phyloP scores from a whole-genome alignment of 2,113 vertebrate species.

The Pampusana beccarii region DNA sequence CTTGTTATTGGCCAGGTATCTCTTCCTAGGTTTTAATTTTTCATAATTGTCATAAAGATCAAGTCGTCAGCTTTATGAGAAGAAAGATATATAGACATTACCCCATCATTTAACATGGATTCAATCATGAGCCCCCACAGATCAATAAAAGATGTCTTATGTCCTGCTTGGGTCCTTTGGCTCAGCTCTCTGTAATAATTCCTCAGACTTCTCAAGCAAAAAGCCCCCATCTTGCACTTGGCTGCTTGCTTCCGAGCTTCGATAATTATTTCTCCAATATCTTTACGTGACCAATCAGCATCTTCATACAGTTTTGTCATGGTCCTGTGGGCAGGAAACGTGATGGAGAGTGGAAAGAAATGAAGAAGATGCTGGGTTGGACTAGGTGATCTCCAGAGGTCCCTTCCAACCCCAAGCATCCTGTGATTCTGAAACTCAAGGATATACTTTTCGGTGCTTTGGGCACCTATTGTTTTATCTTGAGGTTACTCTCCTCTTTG shows the following conservation, averaged over 20 bases:
- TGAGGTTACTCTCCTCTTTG: background rate
- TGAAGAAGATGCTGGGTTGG: background rate
- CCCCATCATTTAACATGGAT: slow-evolving; percentile 80
- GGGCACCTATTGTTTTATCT: rapidly evolving
- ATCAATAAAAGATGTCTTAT: slow-evolving; percentile 82
- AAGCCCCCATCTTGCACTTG: slow-evolving; percentile 71
- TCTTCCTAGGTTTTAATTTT: background rate
- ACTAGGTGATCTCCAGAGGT: too few relatives aligned
- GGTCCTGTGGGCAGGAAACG: slow-evolving; percentile 71
- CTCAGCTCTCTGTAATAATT: slow-evolving; percentile 76
- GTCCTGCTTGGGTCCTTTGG: slow-evolving; percentile 78
- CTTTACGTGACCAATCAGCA: slow-evolving; percentile 83
- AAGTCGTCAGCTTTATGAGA: background rate
- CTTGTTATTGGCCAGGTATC: background rate
- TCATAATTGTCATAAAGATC: background rate
- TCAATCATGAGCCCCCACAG: slow-evolving; percentile 85
- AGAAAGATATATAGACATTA: slow-evolving; percentile 39
- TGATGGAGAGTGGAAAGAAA: background rate
- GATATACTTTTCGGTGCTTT: background rate
- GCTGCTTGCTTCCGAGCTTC: slow-evolving; percentile 76
- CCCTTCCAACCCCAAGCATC: too few relatives aligned
- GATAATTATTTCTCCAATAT: slow-evolving; percentile 67
- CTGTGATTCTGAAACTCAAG: background rate
- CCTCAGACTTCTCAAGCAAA: slow-evolving; percentile 74
- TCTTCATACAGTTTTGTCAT: slow-evolving; percentile 83